Conservation (phyloP, 2,888 invertebrate genomes). For the Dryobota labecula region DNA sequence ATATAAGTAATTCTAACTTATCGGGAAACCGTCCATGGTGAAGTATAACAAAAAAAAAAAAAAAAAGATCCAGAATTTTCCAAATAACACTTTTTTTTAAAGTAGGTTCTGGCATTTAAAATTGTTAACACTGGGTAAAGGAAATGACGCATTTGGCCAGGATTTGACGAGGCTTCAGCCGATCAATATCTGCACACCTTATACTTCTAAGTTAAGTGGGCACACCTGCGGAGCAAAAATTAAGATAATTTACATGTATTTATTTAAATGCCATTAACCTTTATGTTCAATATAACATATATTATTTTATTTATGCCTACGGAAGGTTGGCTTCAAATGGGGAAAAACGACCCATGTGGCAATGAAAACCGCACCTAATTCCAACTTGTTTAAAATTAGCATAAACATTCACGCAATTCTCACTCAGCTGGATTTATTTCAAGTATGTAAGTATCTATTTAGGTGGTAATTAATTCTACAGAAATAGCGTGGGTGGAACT, state of each 20-base stretch:
- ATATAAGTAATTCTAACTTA: no score
- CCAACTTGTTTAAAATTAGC: conserved; percentile 26
- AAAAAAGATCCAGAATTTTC: neutral
- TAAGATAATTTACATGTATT: conserved; percentile 12
- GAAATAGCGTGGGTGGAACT: conserved; percentile 27
- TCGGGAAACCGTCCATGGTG: no score
- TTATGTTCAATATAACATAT: no score
- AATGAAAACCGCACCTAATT: conserved; percentile 45
- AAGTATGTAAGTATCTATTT: conserved; percentile 37
- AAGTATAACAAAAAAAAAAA: no score
- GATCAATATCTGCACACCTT: neutral
- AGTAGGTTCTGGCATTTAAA: neutral
- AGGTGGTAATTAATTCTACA: conserved; percentile 23
- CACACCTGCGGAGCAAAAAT: neutral
- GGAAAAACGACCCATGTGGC: conserved; percentile 13
- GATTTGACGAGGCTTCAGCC: neutral
- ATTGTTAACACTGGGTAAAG: neutral
- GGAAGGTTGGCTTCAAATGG: neutral
- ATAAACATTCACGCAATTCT: conserved; percentile 48
- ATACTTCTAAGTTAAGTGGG: neutral
- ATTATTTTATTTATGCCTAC: conserved; percentile 2
- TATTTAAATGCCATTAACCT: neutral
- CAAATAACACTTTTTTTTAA: neutral
- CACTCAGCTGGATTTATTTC: conserved; percentile 30
- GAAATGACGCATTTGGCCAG: neutral